Evolutionary conservation across 1,140 invertebrate genomes (phyloP), one percentile per base, ranked within the genome.

Genomic region (Lordiphosa stackelbergi): DNA sequence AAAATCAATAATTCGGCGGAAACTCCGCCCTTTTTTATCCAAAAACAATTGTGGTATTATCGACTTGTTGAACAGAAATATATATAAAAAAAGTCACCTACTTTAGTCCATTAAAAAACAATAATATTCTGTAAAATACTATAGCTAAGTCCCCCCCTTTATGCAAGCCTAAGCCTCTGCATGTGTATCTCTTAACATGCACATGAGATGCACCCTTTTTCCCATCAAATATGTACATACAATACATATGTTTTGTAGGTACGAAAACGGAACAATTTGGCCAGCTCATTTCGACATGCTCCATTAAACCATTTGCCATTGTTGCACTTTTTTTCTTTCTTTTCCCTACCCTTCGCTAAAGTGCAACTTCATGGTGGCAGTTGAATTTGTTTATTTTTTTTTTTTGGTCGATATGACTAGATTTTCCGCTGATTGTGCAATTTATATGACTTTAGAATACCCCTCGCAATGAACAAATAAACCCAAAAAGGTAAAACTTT

Each of bases 281-380:
- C 41, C 55, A 59, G 53, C 53, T 72, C 63, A 69, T 69, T 83
- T 66, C 58, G 72, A 73, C 72, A 83, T 66, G 77, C 78, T 77
- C 78, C 78, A 83, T 83, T 83, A 83, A 83, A 73, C 59, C 70
- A 83, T 83, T 72, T 69, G 69, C 69, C 73, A 83, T 83, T 83
- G 72, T 77, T 75, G 77, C 66, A 78, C 46, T 66, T 73, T 60
- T 60, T 36, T 3, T 41, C 24, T 6, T 19, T 31, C 2, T 42
- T 49, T 57, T 38, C 28, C 12, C 41, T 60, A 55, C 46, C 58
- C 59, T 65, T 52, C 24, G 56, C 73, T 43, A 55, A 53, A 41
- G 36, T 10, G 41, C 42, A 40, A 59, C 63, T 47, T 28, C 24
- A 45, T 35, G 43, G 54, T 40, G 51, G 31, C 49, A 46, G 35